Conservation (phyloP, 2,797 vertebrate genomes). For the Oreortyx pictus region DNA sequence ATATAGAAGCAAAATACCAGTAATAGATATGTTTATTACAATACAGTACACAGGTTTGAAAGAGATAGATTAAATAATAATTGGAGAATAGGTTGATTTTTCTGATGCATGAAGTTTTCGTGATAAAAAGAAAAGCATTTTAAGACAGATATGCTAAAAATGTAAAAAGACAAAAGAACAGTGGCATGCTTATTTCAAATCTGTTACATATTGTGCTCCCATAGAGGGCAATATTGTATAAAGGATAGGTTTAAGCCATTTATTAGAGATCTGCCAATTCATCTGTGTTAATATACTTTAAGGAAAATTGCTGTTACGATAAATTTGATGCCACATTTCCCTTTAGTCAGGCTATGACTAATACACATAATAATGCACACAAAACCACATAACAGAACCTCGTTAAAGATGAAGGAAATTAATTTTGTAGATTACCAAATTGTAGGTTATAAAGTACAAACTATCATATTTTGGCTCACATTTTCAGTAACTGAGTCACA, state of each 20-base stretch:
- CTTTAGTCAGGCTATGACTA: conserved; percentile 68
- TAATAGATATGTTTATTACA: not conserved
- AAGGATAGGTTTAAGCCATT: conserved; percentile 66
- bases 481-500: not conserved
- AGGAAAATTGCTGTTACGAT: conserved; percentile 69
- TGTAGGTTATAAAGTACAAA: not conserved
- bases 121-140: conserved; percentile 5
- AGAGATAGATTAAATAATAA: not conserved
- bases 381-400: conserved; percentile 45
- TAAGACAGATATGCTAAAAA: not conserved
- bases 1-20: not conserved
- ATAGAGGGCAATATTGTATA: conserved; percentile 84
- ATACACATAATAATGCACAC: conserved; percentile 25
- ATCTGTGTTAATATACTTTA: conserved; percentile 62
- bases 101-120: not conserved
- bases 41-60: not conserved
- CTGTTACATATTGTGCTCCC: conserved; percentile 66
- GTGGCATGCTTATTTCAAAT: not conserved
- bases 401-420: conserved; percentile 65
- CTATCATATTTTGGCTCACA: not conserved
- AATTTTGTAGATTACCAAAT: conserved; percentile 45
- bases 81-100: not conserved
- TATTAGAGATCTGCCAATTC: conserved; percentile 60
- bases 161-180: not conserved
- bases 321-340: conserved; percentile 61